Evolutionary conservation across 2,888 invertebrate genomes (phyloP).

Genomic region (Heliconius ethilla): DNA sequence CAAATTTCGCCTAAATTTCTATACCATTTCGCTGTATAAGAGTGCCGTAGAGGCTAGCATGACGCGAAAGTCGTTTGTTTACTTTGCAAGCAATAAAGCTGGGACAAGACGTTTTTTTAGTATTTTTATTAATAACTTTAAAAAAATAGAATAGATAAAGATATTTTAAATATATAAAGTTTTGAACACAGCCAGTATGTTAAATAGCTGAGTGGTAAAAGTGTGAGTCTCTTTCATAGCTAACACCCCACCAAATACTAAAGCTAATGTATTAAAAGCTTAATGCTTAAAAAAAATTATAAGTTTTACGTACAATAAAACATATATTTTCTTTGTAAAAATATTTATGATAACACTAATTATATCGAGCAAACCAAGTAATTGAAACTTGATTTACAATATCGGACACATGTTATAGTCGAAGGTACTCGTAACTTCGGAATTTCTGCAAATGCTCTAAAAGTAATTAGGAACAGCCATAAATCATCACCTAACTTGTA

Average conservation of each 20-base stretch:
- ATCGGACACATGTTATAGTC: neutral
- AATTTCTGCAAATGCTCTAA: neutral
- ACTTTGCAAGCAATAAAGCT: slow-evolving; percentile 3
- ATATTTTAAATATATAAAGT: too few relatives aligned
- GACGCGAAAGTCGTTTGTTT: neutral
- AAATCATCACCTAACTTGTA: slow-evolving; percentile 26
- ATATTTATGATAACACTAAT: too few relatives aligned
- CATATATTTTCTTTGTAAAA: too few relatives aligned
- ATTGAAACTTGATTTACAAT: neutral
- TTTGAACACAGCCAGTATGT: neutral
- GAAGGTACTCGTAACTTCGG: neutral
- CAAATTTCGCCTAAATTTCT: too few relatives aligned
- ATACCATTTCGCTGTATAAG: neutral
- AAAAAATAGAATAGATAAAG: neutral
- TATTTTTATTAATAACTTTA: neutral
- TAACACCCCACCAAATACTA: too few relatives aligned
- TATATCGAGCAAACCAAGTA: too few relatives aligned
- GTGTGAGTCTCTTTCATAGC: too few relatives aligned
- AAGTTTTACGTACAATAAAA: too few relatives aligned
- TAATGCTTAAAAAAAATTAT: too few relatives aligned
- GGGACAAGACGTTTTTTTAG: neutral
- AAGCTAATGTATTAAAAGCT: too few relatives aligned
- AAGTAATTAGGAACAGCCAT: slow-evolving; percentile 26
- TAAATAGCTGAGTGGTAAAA: too few relatives aligned
- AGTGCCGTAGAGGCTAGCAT: slow-evolving; percentile 1